Evolutionary conservation across 2,888 invertebrate species (phyloP).

Genomic region (Conchocele bisecta): DNA sequence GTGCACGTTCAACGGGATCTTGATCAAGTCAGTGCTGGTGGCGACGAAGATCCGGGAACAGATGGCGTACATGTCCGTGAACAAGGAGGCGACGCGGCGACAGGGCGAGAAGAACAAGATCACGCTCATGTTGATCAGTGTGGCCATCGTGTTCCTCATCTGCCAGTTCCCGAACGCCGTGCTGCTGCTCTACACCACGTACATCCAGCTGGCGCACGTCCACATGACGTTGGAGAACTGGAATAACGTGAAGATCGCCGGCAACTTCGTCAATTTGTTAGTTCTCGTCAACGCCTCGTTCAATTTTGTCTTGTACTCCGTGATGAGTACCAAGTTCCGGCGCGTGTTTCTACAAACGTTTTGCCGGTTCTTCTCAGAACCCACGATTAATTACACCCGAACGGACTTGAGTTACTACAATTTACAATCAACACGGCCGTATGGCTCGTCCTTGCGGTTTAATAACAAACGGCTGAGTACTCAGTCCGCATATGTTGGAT

Average conservation of each 20-base stretch:
- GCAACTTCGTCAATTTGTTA: constrained; percentile 89
- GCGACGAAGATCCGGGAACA: constrained; percentile 66
- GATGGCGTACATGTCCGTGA: constrained; percentile 60
- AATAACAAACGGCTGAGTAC: too few relatives aligned
- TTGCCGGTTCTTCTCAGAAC: constrained; percentile 44
- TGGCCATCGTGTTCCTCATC: constrained; percentile 89
- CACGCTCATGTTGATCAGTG: constrained; percentile 89
- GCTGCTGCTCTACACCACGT: constrained; percentile 84
- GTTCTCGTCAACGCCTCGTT: constrained; percentile 89
- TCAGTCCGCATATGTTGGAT: too few relatives aligned
- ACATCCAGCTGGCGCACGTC: constrained; percentile 51
- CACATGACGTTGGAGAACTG: constrained; percentile 30
- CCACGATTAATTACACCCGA: constrained; percentile 10
- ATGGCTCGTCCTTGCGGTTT: too few relatives aligned
- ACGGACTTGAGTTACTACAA: constrained; percentile 26
- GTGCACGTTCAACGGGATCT: constrained; percentile 89
- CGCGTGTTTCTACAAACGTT: constrained; percentile 84
- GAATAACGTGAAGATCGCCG: constrained; percentile 82
- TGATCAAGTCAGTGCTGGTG: constrained; percentile 85
- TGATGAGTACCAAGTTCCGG: constrained; percentile 89
- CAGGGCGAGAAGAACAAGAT: constrained; percentile 84
- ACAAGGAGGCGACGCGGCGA: constrained; percentile 51
- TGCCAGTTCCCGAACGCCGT: constrained; percentile 89
- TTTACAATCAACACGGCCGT: constrained; percentile 5
- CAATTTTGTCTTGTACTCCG: constrained; percentile 91